Percentiles rank a stretch among this genome's conserved stretches.
phyloP scores from a whole-genome alignment of 1,140 invertebrate species.

The Alviniconcha marisindica region DNA sequence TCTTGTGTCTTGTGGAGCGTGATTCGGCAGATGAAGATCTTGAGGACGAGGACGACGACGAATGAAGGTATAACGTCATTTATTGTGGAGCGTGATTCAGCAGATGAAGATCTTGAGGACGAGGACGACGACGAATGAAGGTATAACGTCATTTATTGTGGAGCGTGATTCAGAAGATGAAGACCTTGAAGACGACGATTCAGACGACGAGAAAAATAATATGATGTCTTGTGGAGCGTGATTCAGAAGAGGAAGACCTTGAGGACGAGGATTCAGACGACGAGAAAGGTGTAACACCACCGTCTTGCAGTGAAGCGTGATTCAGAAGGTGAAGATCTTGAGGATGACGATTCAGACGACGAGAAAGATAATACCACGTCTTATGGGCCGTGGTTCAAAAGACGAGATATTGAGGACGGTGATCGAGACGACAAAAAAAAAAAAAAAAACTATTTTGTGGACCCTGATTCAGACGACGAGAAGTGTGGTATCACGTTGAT shows the following conservation, averaged over 20 bases:
- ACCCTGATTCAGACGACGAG: neutral
- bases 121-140: neutral
- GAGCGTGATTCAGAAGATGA: no score
- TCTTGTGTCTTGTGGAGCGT: no score
- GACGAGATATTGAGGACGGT: neutral
- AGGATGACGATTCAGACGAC: constrained; percentile 18
- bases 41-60: no score
- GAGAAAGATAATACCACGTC: neutral
- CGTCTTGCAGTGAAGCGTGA: no score
- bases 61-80: neutral
- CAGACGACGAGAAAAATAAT: neutral
- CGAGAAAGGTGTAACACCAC: no score
- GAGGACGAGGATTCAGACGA: no score
- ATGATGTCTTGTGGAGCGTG: neutral
- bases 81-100: neutral
- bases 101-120: neutral
- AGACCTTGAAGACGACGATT: constrained; percentile 25
- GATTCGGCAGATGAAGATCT: no score
- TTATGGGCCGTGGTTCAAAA: neutral
- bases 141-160: no score
- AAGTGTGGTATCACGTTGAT: neutral
- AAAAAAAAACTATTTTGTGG: neutral
- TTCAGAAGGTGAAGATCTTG: neutral
- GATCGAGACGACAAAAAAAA: neutral
- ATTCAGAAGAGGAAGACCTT: neutral